Evolutionary conservation across 2,797 vertebrate genomes (phyloP), one percentile per base, ranked within the genome.

Genomic region (Poecilia velifera): DNA sequence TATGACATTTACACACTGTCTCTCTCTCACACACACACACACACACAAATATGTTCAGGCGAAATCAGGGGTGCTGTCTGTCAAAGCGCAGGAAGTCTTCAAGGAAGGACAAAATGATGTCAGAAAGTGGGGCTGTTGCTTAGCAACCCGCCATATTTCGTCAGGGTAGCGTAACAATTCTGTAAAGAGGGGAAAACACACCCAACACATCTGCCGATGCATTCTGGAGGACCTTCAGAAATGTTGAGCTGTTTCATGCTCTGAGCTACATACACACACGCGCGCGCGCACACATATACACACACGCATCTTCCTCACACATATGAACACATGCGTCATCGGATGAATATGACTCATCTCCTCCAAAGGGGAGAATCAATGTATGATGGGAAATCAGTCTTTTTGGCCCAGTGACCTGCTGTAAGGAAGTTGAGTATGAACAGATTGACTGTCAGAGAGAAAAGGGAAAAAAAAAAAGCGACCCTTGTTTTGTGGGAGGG

Each of bases 71-170:
- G 89, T 87, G 28, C 76, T 66, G 76, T 86, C 92, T 96, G 95
- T 96, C 96, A 90, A 95, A 94, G 94, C 89, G 82, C 85, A 88
- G 89, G 87, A 95, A 94, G 89, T 95, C 92, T 57, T 95, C 93
- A 88, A 90, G 86, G 92, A 95, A 93, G 93, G 93, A 95, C 89
- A 86, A 93, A 93, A 93, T 96, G 95, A 97, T 96, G 96, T 97
- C 96, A 97, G 95, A 96, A 95, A 92, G 89, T 87, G 96, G 95
- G 91, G 90, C 87, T 89, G 96, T 97, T 96, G 95, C 96, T 94
- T 95, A 96, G 97, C 95, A 97, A 97, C 95, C 84, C 87, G 77
- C 86, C 87, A 89, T 95, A 94, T 95, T 94, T 91, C 94, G 90
- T 95, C 94, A 93, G 89, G 83, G 73, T 82, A 91, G 90, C 93